A percentile compares a stretch with the other conserved stretches of the same genome.
Conservation (phyloP, 2,113 vertebrate species). For the Zosterops hypoxanthus region DNA sequence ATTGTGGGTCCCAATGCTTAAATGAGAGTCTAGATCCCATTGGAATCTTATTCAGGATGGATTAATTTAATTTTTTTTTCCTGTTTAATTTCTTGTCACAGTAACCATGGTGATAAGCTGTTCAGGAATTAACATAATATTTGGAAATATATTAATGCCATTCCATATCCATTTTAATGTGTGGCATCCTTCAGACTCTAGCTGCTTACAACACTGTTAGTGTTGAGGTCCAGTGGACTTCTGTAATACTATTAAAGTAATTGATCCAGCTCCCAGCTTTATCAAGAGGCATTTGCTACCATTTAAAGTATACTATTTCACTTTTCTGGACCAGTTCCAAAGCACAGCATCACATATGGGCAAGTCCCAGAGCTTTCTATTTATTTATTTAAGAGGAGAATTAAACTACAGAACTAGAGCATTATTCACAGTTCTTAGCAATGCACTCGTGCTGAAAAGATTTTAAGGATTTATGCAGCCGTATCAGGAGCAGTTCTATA, state of each 20-base stretch:
- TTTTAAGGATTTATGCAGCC: background rate
- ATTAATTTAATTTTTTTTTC: background rate
- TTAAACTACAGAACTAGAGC: background rate
- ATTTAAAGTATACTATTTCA: conserved; percentile 6
- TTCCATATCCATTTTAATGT: background rate
- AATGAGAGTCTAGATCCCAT: background rate
- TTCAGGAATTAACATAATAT: conserved; percentile 13
- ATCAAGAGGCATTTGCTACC: background rate
- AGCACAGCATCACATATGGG: background rate
- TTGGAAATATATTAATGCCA: background rate
- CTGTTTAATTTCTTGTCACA: background rate
- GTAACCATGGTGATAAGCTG: conserved; percentile 42
- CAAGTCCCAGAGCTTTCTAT: background rate
- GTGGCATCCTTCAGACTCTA: background rate
- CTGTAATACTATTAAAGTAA: background rate
- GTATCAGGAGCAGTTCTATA: background rate
- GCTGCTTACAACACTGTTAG: background rate
- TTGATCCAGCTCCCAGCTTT: background rate
- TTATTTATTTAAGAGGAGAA: conserved; percentile 34
- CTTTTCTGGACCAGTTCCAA: conserved; percentile 16
- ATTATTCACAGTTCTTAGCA: background rate
- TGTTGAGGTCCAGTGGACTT: background rate
- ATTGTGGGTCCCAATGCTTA: background rate
- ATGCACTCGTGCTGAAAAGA: background rate
- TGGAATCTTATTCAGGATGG: background rate